Evolutionary conservation across 2,888 invertebrate species (phyloP).

Genomic region (Parnassius glacialis): DNA sequence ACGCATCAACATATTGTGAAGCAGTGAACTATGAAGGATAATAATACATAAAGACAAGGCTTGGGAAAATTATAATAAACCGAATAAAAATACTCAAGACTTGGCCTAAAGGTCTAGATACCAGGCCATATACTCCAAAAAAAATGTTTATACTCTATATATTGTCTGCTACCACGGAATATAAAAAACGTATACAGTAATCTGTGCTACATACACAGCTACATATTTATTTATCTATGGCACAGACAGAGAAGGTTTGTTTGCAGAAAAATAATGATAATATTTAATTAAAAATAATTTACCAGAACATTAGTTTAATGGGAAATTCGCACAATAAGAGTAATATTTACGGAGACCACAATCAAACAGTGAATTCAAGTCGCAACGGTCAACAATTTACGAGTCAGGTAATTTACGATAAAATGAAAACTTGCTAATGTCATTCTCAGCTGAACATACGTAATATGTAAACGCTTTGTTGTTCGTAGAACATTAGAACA

Average conservation of each 20-base stretch:
- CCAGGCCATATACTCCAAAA: too few relatives aligned
- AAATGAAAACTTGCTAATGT: constrained; percentile 77
- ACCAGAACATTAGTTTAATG: constrained; percentile 57
- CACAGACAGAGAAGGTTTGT: constrained; percentile 36
- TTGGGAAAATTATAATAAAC: too few relatives aligned
- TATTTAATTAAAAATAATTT: constrained; percentile 9
- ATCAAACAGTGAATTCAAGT: constrained; percentile 53
- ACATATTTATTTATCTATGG: constrained; percentile 36
- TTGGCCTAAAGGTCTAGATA: too few relatives aligned
- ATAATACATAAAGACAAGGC: too few relatives aligned
- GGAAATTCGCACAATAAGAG: constrained; percentile 71
- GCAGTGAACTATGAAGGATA: too few relatives aligned
- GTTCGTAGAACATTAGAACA: constrained; percentile 45
- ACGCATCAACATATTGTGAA: too few relatives aligned
- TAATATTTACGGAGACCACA: constrained; percentile 52
- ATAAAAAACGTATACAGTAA: too few relatives aligned
- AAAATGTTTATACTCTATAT: too few relatives aligned
- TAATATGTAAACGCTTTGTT: constrained; percentile 60
- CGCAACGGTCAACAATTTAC: constrained; percentile 68
- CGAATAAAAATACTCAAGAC: too few relatives aligned
- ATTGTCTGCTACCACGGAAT: too few relatives aligned
- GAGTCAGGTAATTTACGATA: constrained; percentile 66
- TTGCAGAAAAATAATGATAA: constrained; percentile 17
- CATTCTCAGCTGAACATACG: constrained; percentile 78
- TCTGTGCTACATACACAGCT: too few relatives aligned